phyloP scores from a whole-genome alignment of 2,113 vertebrate genomes.

The Struthio camelus region DNA sequence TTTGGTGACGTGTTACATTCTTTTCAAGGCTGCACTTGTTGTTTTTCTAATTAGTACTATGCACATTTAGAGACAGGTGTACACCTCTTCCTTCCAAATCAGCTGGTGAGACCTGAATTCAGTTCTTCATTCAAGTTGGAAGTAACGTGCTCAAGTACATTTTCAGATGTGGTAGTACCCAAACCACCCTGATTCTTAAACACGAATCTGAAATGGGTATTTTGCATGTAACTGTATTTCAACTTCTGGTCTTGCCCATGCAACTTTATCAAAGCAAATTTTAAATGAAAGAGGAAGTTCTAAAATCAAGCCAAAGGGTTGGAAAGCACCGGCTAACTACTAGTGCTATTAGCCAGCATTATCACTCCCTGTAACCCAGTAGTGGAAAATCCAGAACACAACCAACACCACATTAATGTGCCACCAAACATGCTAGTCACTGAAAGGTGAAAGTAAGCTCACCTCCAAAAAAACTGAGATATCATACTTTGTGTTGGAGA shows the following conservation, averaged over 20 bases:
- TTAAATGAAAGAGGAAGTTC: neutral
- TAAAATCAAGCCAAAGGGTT: neutral
- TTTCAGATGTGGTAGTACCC: neutral
- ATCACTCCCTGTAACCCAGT: neutral
- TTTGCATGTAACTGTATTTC: neutral
- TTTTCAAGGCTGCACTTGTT: neutral
- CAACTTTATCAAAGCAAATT: neutral
- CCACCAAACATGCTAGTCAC: neutral
- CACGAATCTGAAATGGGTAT: neutral
- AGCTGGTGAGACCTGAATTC: neutral
- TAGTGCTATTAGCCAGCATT: neutral
- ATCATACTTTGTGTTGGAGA: neutral
- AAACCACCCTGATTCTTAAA: neutral
- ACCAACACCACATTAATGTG: neutral
- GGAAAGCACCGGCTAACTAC: neutral
- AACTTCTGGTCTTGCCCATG: neutral
- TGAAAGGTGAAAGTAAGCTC: neutral
- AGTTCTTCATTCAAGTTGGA: neutral
- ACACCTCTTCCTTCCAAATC: neutral
- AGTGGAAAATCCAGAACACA: neutral
- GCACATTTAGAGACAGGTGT: neutral
- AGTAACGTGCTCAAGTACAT: neutral
- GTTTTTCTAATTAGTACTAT: neutral
- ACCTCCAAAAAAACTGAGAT: neutral
- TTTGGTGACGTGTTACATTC: neutral